phyloP scores from a whole-genome alignment of 2,113 vertebrate genomes.

The Siniperca chuatsi region DNA sequence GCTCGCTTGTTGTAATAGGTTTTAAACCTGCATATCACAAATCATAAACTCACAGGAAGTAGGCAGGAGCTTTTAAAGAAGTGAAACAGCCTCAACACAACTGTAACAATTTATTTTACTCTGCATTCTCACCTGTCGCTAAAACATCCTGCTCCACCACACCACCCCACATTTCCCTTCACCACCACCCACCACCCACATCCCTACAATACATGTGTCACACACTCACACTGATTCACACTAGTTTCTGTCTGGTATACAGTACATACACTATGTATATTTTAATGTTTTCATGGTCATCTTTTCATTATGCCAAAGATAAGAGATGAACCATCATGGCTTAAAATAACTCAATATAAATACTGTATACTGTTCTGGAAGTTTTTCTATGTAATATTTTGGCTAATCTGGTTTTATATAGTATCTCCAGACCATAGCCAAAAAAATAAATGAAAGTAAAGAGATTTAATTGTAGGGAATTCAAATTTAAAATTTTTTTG shows the following conservation, averaged over 20 bases:
- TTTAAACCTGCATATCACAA: not conserved
- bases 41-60: not conserved
- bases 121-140: conserved; percentile 24
- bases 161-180: not conserved
- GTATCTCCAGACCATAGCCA: no score
- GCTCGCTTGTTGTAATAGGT: conserved; percentile 31
- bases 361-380: no score
- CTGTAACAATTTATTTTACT: conserved; percentile 1
- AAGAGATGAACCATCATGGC: not conserved
- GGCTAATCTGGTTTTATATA: not conserved
- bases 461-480: not conserved
- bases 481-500: not conserved
- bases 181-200: not conserved
- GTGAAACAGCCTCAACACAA: not conserved
- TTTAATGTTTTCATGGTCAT: not conserved
- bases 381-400: not conserved
- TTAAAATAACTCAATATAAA: not conserved
- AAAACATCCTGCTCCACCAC: not conserved
- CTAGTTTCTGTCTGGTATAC: not conserved
- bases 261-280: not conserved
- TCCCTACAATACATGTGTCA: not conserved
- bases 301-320: not conserved
- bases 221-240: not conserved
- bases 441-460: not conserved
- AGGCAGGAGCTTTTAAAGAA: conserved; percentile 5